Base-by-base conservation (phyloP, 2,113 vertebrate species). In the Chaenocephalus aceratus region DNA sequence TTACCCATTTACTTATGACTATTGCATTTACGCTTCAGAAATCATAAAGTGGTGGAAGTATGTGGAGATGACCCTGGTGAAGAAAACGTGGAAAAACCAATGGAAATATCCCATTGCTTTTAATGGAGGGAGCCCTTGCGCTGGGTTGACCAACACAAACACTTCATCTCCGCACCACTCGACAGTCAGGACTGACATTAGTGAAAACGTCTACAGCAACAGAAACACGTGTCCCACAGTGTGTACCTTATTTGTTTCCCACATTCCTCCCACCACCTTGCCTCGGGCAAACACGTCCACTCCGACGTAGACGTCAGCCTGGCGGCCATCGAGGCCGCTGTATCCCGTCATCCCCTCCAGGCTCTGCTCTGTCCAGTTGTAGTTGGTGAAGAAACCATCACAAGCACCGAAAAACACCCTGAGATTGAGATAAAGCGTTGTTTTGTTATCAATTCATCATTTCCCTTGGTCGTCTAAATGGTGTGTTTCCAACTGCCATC, bases 331-430 rank as follows among this genome's bases (percentile, higher is more conserved):
- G 0, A 68, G 67, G 0, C 77, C 93, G 0, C 92, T 89, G 83
- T 88, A 86, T 1, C 9, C n/a, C 0, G 12, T 80, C 30, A 96
- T 96, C 48, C 75, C 82, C 88, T 94, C 91, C 86, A 99, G 93
- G 46, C 95, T 95, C 53, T 92, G 88, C 85, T 96, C 96, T 2
- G 91, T 95, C 98, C 98, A 99, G 93, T 99, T 99, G 88, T 99
- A 99, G 95, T 99, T 99, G 73, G 97, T 97, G 88, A 99, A 99
- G 59, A 99, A 91, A 52, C 98, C 98, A 0, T 99, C 97, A 0
- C 98, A 99, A 7, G 94, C 91, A 0, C 97, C 94, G 0, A 99
- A 98, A 88, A 98, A 99, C 36, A 96, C 65, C 75, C 98, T 99
- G 82, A 56, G 63, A 68, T 41, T 13, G 16, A 30, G 30, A 58